Conservation (phyloP, 2,113 vertebrate species). For the Etia nguti region DNA sequence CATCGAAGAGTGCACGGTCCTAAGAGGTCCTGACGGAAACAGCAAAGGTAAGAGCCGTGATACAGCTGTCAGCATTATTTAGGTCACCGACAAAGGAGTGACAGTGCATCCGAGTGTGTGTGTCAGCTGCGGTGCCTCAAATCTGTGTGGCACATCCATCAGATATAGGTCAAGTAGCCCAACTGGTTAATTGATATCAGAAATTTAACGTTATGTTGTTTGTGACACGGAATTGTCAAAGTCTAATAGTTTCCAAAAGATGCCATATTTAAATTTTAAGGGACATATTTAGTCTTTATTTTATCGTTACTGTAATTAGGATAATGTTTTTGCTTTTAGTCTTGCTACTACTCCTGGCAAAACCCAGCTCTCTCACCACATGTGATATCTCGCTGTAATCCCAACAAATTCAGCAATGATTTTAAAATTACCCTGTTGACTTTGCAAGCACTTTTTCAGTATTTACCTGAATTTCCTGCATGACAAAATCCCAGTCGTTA, state of each 20-base stretch:
- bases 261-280: background rate
- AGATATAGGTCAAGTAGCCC: slow-evolving; percentile 37
- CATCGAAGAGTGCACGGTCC: slow-evolving; percentile 97
- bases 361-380: background rate
- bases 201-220: background rate
- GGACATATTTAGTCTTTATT: background rate
- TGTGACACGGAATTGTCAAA: background rate
- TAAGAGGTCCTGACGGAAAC: slow-evolving; percentile 95
- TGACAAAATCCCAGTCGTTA: background rate
- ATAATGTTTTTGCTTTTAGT: background rate
- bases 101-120: background rate
- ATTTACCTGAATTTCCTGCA: background rate
- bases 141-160: slow-evolving; percentile 20
- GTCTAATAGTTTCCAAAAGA: background rate
- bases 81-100: slow-evolving; percentile 34
- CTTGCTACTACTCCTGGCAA: background rate
- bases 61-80: slow-evolving; percentile 49
- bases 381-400: background rate
- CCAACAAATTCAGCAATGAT: background rate
- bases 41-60: slow-evolving; percentile 87
- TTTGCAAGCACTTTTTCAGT: background rate
- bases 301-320: background rate
- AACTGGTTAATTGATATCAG: background rate
- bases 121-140: background rate
- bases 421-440: background rate